These are phyloP conservation scores for Drosophila anomalata DNA, from an alignment of 2,888 invertebrate genomes.

Conservation along the genomic window DNA sequence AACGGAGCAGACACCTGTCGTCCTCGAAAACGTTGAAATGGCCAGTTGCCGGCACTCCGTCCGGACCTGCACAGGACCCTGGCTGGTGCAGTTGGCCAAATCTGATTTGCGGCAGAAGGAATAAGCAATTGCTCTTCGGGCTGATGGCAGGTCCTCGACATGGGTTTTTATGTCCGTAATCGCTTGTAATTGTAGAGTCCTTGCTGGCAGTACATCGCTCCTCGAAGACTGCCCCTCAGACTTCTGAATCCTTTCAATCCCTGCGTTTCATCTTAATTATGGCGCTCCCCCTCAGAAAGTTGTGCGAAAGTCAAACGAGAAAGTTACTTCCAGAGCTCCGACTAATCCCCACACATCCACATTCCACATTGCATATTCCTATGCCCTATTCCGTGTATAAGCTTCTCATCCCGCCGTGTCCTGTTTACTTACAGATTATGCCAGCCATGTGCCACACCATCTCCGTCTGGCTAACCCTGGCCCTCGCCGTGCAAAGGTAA, in stretches of 20 bases:
- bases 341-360: not conserved
- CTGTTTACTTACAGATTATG: slow-evolving; percentile 83
- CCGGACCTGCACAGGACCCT: not conserved
- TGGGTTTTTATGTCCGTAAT: not conserved
- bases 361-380: not conserved
- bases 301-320: slow-evolving; percentile 1
- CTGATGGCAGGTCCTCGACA: not conserved
- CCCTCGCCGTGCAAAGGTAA: slow-evolving; percentile 93
- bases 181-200: not conserved
- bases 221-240: not conserved
- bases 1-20: slow-evolving; percentile 45
- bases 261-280: not conserved
- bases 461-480: slow-evolving; percentile 96
- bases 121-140: not conserved
- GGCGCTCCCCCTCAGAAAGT: not conserved
- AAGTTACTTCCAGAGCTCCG: not conserved
- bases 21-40: not conserved
- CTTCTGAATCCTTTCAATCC: not conserved
- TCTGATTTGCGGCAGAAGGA: not conserved
- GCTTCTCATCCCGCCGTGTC: slow-evolving; percentile 2
- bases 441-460: slow-evolving; percentile 97
- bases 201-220: not conserved
- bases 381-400: not conserved
- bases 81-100: not conserved
- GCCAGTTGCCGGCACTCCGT: not conserved